A percentile compares a stretch with the other conserved stretches of the same genome.
Evolutionary conservation across 2,888 invertebrate genomes (phyloP).

Genomic region (Agrotis segetum): DNA sequence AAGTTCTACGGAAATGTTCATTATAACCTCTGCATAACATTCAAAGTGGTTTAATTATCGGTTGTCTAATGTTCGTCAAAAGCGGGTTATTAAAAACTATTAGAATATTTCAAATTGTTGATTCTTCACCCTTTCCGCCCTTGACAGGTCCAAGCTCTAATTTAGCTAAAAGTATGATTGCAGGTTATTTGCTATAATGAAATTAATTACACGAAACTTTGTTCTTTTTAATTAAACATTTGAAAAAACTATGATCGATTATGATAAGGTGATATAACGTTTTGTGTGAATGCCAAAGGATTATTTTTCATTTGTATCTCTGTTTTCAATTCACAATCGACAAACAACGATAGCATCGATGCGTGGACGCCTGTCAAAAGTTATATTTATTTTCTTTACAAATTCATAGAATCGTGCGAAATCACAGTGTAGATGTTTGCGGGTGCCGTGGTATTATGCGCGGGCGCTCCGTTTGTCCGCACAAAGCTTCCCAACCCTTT

Average conservation of each 20-base stretch:
- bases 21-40: conserved; percentile 60
- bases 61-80: conserved; percentile 85
- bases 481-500: conserved; percentile 88
- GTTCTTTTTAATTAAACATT: conserved; percentile 38
- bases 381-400: conserved; percentile 91
- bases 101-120: conserved; percentile 83
- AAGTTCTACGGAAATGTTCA: conserved; percentile 59
- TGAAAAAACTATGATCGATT: conserved; percentile 44
- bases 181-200: conserved; percentile 74
- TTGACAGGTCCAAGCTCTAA: conserved; percentile 80
- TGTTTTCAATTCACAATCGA: conserved; percentile 82
- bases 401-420: conserved; percentile 90
- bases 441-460: conserved; percentile 79
- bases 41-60: conserved; percentile 83
- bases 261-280: conserved; percentile 35
- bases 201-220: conserved; percentile 73
- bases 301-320: conserved; percentile 76
- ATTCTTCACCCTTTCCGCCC: conserved; percentile 74
- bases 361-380: conserved; percentile 88
- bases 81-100: conserved; percentile 88
- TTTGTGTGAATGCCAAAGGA: conserved; percentile 50
- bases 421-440: conserved; percentile 87
- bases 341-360: conserved; percentile 88
- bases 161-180: conserved; percentile 87
- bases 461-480: conserved; percentile 79